phyloP scores from a whole-genome alignment of 37 sponge, comb jelly and placozoan species.

The Ianthella basta region DNA sequence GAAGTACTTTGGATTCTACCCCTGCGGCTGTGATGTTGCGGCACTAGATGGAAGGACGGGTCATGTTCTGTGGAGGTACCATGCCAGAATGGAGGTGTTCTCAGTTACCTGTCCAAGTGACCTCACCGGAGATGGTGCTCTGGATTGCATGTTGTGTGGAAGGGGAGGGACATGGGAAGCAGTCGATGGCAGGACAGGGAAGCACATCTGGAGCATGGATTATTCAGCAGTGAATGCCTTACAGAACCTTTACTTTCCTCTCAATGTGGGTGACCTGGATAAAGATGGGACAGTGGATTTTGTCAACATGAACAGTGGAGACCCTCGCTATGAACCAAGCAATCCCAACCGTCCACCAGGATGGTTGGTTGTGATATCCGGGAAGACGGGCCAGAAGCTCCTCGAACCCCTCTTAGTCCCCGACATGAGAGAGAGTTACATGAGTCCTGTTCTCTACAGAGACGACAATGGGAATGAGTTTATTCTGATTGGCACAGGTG shows the following conservation, averaged over 20 bases:
- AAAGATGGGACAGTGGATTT: conserved; percentile 73
- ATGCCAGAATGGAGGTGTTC: conserved; percentile 40
- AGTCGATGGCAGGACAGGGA: conserved; percentile 42
- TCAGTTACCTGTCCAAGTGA: conserved; percentile 60
- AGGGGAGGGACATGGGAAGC: conserved; percentile 45
- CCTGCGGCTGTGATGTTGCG: conserved; percentile 40
- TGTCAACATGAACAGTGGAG: conserved; percentile 77
- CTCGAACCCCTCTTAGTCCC: conserved; percentile 58
- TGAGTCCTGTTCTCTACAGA: conserved; percentile 60
- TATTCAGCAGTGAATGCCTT: conserved; percentile 5
- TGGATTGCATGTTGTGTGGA: conserved; percentile 73
- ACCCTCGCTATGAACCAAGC: conserved; percentile 29
- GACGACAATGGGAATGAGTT: background rate
- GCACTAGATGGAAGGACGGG: conserved; percentile 66
- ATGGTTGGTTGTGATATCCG: conserved; percentile 64
- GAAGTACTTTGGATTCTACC: conserved; percentile 19
- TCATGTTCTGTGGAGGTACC: conserved; percentile 39
- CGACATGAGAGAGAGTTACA: conserved; percentile 80
- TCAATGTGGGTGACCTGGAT: conserved; percentile 65
- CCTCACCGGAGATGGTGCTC: conserved; percentile 51
- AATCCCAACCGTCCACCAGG: conserved; percentile 51
- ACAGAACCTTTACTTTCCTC: conserved; percentile 75
- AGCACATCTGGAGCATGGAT: conserved; percentile 70
- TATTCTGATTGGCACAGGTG: conserved; percentile 80
- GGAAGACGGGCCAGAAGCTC: conserved; percentile 71